phyloP scores from a whole-genome alignment of 2,113 vertebrate species.

The Pantherophis guttatus region DNA sequence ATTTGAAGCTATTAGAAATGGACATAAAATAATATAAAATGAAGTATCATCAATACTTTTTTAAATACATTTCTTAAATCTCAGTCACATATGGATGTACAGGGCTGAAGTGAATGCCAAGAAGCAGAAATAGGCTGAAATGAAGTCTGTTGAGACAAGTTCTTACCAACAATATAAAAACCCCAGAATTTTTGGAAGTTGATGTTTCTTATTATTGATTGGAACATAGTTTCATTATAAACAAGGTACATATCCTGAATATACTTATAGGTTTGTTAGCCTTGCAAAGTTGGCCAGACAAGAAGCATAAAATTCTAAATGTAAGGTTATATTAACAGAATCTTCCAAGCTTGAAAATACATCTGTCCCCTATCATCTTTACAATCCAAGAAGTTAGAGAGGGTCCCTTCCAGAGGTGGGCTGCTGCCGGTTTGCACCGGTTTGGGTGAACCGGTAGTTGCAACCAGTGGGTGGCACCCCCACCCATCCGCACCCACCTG shows the following conservation, averaged over 20 bases:
- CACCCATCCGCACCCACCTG: no score
- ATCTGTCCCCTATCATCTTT: not conserved
- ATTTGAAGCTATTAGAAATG: not conserved
- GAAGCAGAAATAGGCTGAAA: not conserved
- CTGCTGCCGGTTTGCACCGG: no score
- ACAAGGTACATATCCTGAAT: not conserved
- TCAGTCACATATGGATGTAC: not conserved
- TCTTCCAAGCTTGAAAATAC: not conserved
- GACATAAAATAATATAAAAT: not conserved
- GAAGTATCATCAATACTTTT: not conserved
- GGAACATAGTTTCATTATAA: not conserved
- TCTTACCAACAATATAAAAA: not conserved
- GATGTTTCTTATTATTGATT: not conserved
- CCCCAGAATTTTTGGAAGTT: not conserved
- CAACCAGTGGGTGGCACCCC: no score
- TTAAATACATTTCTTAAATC: not conserved
- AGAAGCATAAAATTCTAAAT: not conserved
- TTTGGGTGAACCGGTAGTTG: no score
- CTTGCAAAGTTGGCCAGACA: not conserved
- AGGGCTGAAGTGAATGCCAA: not conserved
- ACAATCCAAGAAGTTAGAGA: not conserved
- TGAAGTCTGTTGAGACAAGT: not conserved
- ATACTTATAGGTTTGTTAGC: not conserved
- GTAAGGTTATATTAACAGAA: not conserved
- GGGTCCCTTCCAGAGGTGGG: not conserved